phyloP scores from a whole-genome alignment of 1,140 invertebrate species.

The Trinorchestia longiramus region DNA sequence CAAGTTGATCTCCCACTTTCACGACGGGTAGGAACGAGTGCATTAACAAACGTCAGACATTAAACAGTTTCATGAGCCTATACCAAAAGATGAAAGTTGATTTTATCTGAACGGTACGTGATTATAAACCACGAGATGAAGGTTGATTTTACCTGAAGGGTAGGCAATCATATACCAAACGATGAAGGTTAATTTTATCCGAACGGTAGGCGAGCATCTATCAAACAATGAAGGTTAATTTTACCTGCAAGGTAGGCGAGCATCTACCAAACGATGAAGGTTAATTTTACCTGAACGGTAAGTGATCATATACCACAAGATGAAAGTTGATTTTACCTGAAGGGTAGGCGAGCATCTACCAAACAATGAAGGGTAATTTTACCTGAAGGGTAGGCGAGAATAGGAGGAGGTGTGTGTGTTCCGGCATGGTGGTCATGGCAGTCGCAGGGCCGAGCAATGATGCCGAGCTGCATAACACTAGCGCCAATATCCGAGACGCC shows the following conservation, averaged over 20 bases:
- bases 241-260: background rate
- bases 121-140: background rate
- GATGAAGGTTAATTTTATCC: background rate
- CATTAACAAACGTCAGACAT: too few relatives aligned
- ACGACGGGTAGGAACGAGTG: too few relatives aligned
- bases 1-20: too few relatives aligned
- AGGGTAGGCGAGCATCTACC: background rate
- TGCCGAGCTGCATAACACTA: background rate
- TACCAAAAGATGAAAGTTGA: background rate
- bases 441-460: background rate
- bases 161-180: background rate
- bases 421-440: background rate
- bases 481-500: background rate
- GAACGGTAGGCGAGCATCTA: background rate
- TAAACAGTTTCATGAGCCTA: too few relatives aligned
- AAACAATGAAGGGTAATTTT: background rate
- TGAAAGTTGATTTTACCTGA: background rate
- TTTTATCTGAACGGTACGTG: background rate
- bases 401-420: background rate
- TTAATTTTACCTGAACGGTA: background rate
- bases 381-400: constrained; percentile 40
- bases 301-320: background rate
- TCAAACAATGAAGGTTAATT: background rate
- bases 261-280: background rate
- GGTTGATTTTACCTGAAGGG: background rate